phyloP scores from a whole-genome alignment of 2,888 invertebrate species.

The Oligia fasciuncula region DNA sequence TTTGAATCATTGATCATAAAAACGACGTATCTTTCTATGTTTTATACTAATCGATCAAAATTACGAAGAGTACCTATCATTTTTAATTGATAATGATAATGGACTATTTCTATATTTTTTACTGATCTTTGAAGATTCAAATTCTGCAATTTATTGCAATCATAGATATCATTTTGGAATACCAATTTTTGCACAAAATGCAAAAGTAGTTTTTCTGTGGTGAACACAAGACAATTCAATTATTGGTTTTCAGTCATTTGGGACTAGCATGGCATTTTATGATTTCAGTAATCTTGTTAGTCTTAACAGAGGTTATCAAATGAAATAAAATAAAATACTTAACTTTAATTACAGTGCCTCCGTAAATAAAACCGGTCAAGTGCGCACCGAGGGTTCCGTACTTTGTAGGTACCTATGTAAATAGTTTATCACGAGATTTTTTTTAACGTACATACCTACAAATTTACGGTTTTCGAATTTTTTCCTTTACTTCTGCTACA shows the following conservation, averaged over 20 bases:
- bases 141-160: neutral
- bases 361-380: neutral
- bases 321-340: no score
- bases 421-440: no score
- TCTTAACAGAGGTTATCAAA: conserved; percentile 10
- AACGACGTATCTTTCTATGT: neutral
- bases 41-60: neutral
- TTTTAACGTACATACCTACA: no score
- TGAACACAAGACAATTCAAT: neutral
- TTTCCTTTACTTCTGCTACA: no score
- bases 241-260: neutral
- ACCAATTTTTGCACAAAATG: no score
- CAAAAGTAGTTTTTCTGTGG: neutral
- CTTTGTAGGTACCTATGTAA: no score
- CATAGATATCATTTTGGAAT: neutral
- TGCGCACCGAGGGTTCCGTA: no score
- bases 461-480: no score
- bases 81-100: neutral
- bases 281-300: neutral
- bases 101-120: neutral
- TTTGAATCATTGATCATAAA: neutral
- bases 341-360: neutral
- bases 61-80: neutral
- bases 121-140: neutral
- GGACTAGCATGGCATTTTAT: neutral